Conservation (phyloP, 2,797 vertebrate species). For the Ctenochaetus hawaiiensis region DNA sequence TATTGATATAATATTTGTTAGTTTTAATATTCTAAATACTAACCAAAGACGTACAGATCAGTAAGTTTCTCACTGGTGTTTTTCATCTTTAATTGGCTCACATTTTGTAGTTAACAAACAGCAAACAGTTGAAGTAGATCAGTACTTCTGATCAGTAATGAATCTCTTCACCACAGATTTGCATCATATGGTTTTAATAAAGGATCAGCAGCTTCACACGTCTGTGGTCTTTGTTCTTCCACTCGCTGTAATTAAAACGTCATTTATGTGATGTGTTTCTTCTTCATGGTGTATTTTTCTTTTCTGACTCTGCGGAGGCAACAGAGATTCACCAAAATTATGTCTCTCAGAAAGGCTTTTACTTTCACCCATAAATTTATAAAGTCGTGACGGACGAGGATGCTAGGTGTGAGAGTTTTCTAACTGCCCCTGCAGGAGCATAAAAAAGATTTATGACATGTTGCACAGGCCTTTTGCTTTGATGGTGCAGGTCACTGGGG, state of each 20-base stretch:
- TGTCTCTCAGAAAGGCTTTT: conserved; percentile 39
- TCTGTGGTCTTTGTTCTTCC: not conserved
- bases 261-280: too few species aligned
- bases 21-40: not conserved
- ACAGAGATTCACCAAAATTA: conserved; percentile 20
- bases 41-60: not conserved
- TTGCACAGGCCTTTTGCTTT: conserved; percentile 35
- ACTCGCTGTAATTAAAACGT: not conserved
- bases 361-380: conserved; percentile 51
- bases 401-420: conserved; percentile 36
- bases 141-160: conserved; percentile 18
- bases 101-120: not conserved
- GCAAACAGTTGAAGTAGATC: not conserved
- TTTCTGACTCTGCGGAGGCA: conserved; percentile 6
- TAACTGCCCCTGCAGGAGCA: conserved; percentile 37
- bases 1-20: not conserved
- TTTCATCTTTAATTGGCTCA: not conserved
- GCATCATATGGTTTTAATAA: not conserved
- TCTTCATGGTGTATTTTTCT: not conserved
- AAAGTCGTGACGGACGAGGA: conserved; percentile 55
- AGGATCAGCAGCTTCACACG: not conserved
- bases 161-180: conserved; percentile 1
- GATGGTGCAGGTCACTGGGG: conserved; percentile 21
- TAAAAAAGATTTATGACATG: conserved; percentile 52
- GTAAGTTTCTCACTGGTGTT: not conserved